Conservation (phyloP, 2,113 vertebrate species). For the Rynchops niger region DNA sequence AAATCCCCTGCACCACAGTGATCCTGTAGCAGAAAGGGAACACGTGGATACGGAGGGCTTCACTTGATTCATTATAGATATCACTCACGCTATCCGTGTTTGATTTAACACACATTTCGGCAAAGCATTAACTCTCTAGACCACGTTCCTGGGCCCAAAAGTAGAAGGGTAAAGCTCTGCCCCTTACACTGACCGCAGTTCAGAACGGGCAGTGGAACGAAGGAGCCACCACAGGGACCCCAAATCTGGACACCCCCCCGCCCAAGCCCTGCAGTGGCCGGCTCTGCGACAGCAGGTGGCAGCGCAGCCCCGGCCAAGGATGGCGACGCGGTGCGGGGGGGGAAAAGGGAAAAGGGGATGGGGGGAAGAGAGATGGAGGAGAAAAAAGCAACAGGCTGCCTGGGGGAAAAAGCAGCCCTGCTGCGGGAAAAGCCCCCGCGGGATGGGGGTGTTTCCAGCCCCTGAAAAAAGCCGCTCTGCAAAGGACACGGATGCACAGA, state of each 20-base stretch:
- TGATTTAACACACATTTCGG: neutral
- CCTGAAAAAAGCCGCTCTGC: too few relatives aligned
- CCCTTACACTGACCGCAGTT: neutral
- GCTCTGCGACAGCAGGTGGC: slow-evolving; percentile 7
- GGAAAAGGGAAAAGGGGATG: accelerated
- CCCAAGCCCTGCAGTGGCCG: neutral
- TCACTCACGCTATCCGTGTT: neutral
- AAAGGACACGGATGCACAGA: accelerated
- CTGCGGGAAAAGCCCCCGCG: accelerated
- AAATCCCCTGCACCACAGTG: neutral
- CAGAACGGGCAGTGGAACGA: neutral
- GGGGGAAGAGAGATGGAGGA: accelerated
- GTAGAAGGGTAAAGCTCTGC: accelerated
- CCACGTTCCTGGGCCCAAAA: neutral
- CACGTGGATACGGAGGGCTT: accelerated
- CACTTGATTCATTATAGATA: accelerated
- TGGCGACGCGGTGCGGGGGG: accelerated
- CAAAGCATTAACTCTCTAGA: accelerated
- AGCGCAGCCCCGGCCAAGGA: neutral
- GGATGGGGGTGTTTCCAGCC: neutral
- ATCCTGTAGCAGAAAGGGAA: neutral
- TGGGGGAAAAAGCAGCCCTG: neutral
- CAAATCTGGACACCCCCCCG: too few relatives aligned
- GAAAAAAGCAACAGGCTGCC: accelerated
- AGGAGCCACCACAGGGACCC: neutral